Evolutionary conservation across 2,113 vertebrate genomes (phyloP), one percentile per base, ranked within the genome.

Genomic region (Paedocypris sp.): DNA sequence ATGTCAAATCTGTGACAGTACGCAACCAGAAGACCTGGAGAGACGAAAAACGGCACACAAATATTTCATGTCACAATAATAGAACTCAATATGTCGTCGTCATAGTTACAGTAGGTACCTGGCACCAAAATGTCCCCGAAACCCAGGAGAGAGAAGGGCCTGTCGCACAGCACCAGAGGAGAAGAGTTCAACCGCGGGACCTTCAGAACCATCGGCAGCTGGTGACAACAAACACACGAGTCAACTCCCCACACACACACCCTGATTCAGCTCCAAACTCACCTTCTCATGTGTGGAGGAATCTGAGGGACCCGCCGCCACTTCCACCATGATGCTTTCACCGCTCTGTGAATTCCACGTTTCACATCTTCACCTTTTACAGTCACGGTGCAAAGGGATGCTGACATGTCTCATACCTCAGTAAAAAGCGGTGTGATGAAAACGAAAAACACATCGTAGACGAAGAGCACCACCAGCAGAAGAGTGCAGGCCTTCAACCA

Each of bases 161-260:
- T 79, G 75, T 92, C 91, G 59, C 95, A 99, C 0, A 98, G 84
- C 12, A 91, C 87, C 79, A 94, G 46, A 0, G 91, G 91, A 0
- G 92, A 97, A 32, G 79, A 81, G 74, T 93, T 97, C 67, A 98
- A 81, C 31, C 91, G 67, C 0, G 94, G 95, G 19, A 98, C 95
- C 74, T 97, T 99, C 62, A 99, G 84, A 69, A 98, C 94, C 93
- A 99, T 94, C 16, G 95, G 95, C 33, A 99, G 88, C 95, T 98
- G 76, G 11, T 29, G 33, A 13, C 43, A 25, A 70, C 22, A 69
- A 42, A 71, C 20, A 58, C 8, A 7, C 26, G 42, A 13, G 48
- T n/a, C 2, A 12, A 12, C 29, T 16, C 4, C 3, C 2, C 31
- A 45, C 1, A 35, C 26, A 39, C 4, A 16, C 12, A 41, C 20